Conservation (phyloP, 2,797 vertebrate species). For the Podargus strigoides region DNA sequence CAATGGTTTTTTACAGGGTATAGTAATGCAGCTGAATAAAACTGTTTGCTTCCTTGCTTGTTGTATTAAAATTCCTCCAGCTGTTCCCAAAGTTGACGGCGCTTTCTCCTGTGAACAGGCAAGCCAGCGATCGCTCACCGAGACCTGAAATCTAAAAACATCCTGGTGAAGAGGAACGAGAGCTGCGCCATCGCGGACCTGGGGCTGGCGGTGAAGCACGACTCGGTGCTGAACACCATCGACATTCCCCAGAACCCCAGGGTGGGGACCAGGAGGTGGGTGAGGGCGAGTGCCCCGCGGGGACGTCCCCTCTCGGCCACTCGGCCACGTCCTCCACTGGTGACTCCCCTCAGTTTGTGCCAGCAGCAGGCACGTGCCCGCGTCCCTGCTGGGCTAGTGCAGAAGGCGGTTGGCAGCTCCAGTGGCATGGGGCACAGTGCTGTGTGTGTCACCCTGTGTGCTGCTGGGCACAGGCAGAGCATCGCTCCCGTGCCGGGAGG, state of each 20-base stretch:
- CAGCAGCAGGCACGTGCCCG: too few relatives aligned
- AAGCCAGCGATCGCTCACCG: conserved; percentile 97
- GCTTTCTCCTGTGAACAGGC: conserved; percentile 69
- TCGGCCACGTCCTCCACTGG: fast-evolving
- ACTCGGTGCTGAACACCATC: conserved; percentile 87
- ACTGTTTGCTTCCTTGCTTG: fast-evolving
- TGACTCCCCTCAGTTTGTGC: too few relatives aligned
- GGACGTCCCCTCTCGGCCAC: not conserved
- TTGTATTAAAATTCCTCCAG: fast-evolving
- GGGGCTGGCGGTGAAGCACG: conserved; percentile 93
- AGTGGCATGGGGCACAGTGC: too few relatives aligned
- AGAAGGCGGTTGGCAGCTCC: too few relatives aligned
- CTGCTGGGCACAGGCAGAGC: too few relatives aligned
- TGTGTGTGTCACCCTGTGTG: too few relatives aligned
- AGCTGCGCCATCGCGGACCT: conserved; percentile 92
- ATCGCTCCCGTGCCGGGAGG: too few relatives aligned
- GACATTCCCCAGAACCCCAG: conserved; percentile 92
- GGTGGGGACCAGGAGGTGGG: conserved; percentile 92
- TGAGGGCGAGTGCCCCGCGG: fast-evolving
- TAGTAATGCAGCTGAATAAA: not conserved
- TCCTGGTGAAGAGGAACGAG: conserved; percentile 93
- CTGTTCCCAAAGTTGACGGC: fast-evolving
- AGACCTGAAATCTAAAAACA: conserved; percentile 96
- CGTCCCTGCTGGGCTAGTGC: too few relatives aligned
- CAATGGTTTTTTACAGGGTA: fast-evolving